These are phyloP conservation scores for Whitmania pigra DNA, from an alignment of 1,140 invertebrate species.

Conservation along the genomic window DNA sequence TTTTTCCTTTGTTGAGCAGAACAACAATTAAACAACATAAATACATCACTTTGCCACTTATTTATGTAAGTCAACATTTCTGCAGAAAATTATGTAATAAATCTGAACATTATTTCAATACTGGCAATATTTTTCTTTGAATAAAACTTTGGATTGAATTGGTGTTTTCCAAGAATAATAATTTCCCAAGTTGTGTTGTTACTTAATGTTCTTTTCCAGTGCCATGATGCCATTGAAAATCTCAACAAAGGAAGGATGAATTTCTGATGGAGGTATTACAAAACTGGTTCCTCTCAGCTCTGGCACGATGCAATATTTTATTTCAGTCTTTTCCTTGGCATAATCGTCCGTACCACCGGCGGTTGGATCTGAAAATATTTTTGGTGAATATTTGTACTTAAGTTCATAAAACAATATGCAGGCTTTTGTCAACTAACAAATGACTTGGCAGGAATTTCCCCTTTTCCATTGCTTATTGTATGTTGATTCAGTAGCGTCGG, in stretches of 20 bases:
- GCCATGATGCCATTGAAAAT: slow-evolving; percentile 18
- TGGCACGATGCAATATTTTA: slow-evolving; percentile 18
- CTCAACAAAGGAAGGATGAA: slow-evolving; percentile 17
- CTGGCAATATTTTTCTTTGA: no score
- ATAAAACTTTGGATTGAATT: no score
- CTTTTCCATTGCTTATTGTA: neutral
- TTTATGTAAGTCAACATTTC: no score
- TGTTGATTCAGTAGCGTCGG: slow-evolving; percentile 7
- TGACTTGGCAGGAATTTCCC: slow-evolving; percentile 18
- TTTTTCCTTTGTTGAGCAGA: no score
- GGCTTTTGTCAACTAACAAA: slow-evolving; percentile 1
- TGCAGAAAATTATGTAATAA: no score
- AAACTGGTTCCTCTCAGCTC: slow-evolving; percentile 22
- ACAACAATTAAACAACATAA: no score
- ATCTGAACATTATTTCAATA: no score
- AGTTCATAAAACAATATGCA: neutral
- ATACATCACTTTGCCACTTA: no score
- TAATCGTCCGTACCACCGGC: slow-evolving; percentile 21
- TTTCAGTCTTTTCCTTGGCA: slow-evolving; percentile 9
- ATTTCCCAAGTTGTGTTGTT: no score
- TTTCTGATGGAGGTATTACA: slow-evolving; percentile 7
- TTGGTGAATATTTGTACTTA: neutral
- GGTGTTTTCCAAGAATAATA: no score
- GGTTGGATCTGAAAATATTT: slow-evolving; percentile 15
- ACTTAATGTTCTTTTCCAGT: slow-evolving; percentile 1